A percentile compares a stretch with the other conserved stretches of the same genome.
Evolutionary conservation across 1,140 invertebrate species (phyloP).

Genomic region (Zaprionus kolodkinae): DNA sequence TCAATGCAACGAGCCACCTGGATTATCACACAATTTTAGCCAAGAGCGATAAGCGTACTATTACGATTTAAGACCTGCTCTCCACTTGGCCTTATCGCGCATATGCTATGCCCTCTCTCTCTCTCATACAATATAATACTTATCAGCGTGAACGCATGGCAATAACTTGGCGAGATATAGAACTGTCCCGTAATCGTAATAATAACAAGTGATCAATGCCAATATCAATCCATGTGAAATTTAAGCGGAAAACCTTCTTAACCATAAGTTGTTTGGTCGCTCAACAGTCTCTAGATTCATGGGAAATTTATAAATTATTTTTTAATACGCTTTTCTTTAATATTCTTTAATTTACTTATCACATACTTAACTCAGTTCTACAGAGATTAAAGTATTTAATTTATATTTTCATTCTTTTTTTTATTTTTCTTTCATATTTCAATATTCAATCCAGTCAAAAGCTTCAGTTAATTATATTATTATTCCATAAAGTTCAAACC

Average conservation of each 20-base stretch:
- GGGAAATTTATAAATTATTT: too few relatives aligned
- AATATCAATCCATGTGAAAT: not conserved
- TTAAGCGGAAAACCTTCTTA: not conserved
- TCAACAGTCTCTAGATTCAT: too few relatives aligned
- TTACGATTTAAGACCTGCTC: slow-evolving; percentile 12
- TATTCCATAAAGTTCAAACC: too few relatives aligned
- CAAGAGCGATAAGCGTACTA: not conserved
- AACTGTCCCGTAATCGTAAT: not conserved
- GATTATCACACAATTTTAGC: slow-evolving; percentile 31
- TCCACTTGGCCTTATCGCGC: slow-evolving; percentile 16
- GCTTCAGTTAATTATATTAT: too few relatives aligned
- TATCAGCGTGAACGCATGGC: not conserved
- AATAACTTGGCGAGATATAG: slow-evolving; percentile 3
- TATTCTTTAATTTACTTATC: too few relatives aligned
- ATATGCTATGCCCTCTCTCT: slow-evolving; percentile 1
- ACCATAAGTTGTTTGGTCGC: not conserved
- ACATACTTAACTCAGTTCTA: too few relatives aligned
- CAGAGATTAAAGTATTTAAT: too few relatives aligned
- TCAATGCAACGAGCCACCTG: slow-evolving; percentile 29
- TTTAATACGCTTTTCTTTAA: too few relatives aligned
- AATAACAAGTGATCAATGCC: not conserved
- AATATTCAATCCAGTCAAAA: too few relatives aligned
- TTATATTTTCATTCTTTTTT: too few relatives aligned
- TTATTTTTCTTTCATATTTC: too few relatives aligned
- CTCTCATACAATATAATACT: not conserved